Conservation (phyloP, 1,140 invertebrate species). For the Drosophila pruinosa region DNA sequence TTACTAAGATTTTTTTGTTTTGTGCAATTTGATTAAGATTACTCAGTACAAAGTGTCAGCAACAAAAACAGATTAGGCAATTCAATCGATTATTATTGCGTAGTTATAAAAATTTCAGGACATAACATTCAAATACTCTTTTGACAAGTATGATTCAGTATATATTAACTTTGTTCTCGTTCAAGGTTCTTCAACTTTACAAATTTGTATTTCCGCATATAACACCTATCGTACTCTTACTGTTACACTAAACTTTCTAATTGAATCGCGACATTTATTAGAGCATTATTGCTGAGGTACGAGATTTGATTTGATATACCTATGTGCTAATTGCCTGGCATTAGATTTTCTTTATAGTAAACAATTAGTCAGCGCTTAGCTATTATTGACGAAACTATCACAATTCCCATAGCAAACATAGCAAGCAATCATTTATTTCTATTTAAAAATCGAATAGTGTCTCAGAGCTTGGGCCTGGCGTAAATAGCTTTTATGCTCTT, state of each 20-base stretch:
- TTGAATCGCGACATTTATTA: constrained; percentile 46
- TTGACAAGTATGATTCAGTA: too few species aligned
- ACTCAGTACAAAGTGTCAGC: neutral
- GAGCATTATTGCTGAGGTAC: neutral
- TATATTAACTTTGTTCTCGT: neutral
- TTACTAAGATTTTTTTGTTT: neutral
- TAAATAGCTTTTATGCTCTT: constrained; percentile 8
- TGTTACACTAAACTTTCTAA: constrained; percentile 12
- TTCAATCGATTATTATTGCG: too few species aligned
- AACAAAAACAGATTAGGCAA: too few species aligned
- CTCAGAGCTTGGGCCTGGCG: constrained; percentile 25
- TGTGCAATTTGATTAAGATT: neutral
- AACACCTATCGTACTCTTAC: neutral
- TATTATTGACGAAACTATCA: neutral
- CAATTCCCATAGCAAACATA: neutral
- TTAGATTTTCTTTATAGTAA: constrained; percentile 36
- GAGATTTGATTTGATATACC: constrained; percentile 7
- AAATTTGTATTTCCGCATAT: neutral
- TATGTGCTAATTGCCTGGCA: constrained; percentile 50
- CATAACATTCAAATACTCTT: neutral
- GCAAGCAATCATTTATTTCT: neutral
- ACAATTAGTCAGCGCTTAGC: constrained; percentile 48
- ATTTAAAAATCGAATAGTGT: constrained; percentile 1
- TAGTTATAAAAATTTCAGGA: too few species aligned
- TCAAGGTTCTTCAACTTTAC: neutral